Percentiles rank a stretch among this genome's conserved stretches.
Conservation (phyloP, 2,113 vertebrate species). For the Corythornis madagascariensis region DNA sequence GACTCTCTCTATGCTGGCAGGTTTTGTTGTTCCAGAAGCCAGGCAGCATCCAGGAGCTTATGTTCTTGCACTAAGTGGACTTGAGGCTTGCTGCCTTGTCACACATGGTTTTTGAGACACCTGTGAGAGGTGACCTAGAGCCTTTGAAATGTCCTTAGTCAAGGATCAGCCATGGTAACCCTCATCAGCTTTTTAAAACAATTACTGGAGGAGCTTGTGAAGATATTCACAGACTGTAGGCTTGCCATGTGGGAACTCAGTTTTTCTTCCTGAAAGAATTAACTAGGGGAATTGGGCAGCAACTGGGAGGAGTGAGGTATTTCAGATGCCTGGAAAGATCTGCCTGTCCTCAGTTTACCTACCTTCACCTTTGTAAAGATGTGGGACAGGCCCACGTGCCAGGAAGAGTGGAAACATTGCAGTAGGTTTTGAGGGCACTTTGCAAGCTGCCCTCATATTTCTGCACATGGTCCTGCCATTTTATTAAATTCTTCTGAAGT, state of each 20-base stretch:
- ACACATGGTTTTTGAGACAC: neutral
- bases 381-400: rapidly evolving
- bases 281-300: neutral
- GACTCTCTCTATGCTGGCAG: neutral
- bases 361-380: neutral
- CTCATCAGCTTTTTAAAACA: neutral
- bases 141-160: neutral
- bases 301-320: neutral
- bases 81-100: neutral
- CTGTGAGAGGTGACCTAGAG: neutral
- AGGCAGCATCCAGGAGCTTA: neutral
- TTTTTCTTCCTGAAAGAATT: neutral
- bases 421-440: neutral
- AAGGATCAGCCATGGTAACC: neutral
- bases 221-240: neutral
- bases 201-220: neutral
- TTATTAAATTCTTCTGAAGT: conserved; percentile 53
- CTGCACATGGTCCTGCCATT: neutral
- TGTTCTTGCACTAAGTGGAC: neutral
- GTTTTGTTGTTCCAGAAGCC: neutral
- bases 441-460: neutral
- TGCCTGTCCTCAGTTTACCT: neutral
- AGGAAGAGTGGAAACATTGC: neutral
- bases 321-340: neutral
- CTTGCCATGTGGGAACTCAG: neutral